These are phyloP conservation scores for Lasiurus borealis DNA, from an alignment of 2,113 vertebrate species.

Conservation along the genomic window DNA sequence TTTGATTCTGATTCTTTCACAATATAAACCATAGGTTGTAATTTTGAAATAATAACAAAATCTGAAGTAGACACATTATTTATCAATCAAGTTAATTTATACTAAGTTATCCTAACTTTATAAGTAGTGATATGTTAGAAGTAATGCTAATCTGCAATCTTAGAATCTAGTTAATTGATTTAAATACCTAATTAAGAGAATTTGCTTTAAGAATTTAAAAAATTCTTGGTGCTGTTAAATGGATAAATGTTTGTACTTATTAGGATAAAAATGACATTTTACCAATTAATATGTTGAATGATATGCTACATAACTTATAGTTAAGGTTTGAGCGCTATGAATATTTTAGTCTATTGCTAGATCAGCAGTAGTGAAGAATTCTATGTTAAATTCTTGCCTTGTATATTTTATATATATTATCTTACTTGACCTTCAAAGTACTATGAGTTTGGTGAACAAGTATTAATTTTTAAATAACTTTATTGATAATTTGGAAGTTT, in stretches of 20 bases:
- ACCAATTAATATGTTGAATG: not conserved
- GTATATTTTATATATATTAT: not conserved
- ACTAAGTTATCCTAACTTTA: not conserved
- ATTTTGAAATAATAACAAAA: conserved; percentile 35
- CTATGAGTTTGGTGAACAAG: not conserved
- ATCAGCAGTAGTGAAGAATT: conserved; percentile 1
- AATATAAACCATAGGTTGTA: conserved; percentile 1
- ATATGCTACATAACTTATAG: not conserved
- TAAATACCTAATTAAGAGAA: conserved; percentile 22
- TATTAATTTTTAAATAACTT: conserved; percentile 39
- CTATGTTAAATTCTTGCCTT: not conserved
- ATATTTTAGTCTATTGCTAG: conserved; percentile 5
- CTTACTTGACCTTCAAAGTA: conserved; percentile 12
- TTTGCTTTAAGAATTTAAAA: not conserved
- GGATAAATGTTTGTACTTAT: conserved; percentile 12
- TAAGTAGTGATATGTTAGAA: not conserved
- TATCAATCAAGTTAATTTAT: conserved; percentile 32
- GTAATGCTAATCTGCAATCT: conserved; percentile 4
- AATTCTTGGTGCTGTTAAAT: not conserved
- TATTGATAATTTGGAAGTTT: conserved; percentile 1
- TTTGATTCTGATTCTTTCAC: not conserved
- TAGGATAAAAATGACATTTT: conserved; percentile 5
- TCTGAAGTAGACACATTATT: conserved; percentile 28
- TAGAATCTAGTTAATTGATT: conserved; percentile 30
- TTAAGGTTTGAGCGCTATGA: conserved; percentile 13